phyloP scores from a whole-genome alignment of 2,113 vertebrate genomes.

The Carettochelys insculpta region DNA sequence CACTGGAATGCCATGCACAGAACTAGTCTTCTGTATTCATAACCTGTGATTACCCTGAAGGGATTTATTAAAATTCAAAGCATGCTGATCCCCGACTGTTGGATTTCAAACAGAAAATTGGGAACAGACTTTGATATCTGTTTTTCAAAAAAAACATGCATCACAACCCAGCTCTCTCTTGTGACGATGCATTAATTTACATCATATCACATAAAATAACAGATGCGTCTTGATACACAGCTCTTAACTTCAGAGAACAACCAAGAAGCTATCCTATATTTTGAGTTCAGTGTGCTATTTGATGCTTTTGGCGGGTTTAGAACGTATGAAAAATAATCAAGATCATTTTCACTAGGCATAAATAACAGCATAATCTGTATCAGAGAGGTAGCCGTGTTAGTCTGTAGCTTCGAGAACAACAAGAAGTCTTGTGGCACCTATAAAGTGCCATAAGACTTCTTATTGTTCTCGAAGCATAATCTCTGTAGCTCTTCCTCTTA shows the following conservation, averaged over 20 bases:
- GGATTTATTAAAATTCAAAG: conserved; percentile 75
- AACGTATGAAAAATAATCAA: not conserved
- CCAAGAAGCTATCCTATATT: not conserved
- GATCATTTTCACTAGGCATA: not conserved
- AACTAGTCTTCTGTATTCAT: conserved; percentile 58
- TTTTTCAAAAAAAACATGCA: not conserved
- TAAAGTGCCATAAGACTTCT: no score
- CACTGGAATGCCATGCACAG: not conserved
- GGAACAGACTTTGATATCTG: conserved; percentile 62
- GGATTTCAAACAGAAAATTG: conserved; percentile 71
- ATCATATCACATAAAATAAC: not conserved
- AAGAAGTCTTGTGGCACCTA: no score
- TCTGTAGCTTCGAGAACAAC: no score
- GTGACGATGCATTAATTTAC: conserved; percentile 39
- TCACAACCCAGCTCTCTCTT: conserved; percentile 28
- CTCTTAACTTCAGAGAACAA: conserved; percentile 27
- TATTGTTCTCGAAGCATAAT: no score
- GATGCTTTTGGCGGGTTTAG: not conserved
- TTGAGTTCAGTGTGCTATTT: not conserved
- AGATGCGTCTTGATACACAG: not conserved
- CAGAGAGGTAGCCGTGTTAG: no score
- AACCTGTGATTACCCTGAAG: conserved; percentile 64
- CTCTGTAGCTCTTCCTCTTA: not conserved
- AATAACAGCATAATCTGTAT: not conserved
- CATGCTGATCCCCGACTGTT: conserved; percentile 60